Percentiles rank a stretch among this genome's conserved stretches.
Evolutionary conservation across 2,797 vertebrate genomes (phyloP).

Genomic region (Malacoraja senta): DNA sequence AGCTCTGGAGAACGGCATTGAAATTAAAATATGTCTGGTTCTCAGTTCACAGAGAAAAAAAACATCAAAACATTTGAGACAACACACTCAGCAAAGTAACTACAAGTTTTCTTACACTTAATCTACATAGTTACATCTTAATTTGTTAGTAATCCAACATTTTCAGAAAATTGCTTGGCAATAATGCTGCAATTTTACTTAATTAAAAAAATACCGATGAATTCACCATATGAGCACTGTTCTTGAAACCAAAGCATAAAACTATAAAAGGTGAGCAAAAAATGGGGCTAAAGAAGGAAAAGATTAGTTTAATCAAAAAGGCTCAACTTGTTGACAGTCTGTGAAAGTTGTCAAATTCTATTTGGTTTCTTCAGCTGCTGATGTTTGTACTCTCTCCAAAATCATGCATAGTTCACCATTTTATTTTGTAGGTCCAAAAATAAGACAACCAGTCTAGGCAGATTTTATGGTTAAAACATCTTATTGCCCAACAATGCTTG

Average conservation of each 20-base stretch:
- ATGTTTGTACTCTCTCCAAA: neutral
- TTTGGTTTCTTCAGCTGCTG: neutral
- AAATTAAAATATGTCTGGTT: constrained; percentile 33
- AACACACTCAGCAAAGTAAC: neutral
- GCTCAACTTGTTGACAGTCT: neutral
- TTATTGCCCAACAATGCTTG: neutral
- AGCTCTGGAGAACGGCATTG: constrained; percentile 36
- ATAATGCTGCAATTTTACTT: neutral
- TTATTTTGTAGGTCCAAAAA: neutral
- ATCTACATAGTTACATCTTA: neutral
- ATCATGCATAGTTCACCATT: neutral
- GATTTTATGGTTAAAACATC: neutral
- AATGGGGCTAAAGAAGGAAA: neutral
- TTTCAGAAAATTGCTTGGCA: neutral
- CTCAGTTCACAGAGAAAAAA: neutral
- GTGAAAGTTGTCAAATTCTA: neutral
- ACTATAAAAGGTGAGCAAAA: no score
- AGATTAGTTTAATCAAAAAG: constrained; percentile 10
- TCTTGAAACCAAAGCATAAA: neutral
- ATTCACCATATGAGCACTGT: neutral
- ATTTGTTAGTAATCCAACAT: neutral
- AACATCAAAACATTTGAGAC: neutral
- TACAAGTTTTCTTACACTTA: neutral
- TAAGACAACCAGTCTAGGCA: neutral
- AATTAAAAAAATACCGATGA: neutral